phyloP scores from a whole-genome alignment of 1,140 invertebrate genomes.

The Drosophila baimaii region DNA sequence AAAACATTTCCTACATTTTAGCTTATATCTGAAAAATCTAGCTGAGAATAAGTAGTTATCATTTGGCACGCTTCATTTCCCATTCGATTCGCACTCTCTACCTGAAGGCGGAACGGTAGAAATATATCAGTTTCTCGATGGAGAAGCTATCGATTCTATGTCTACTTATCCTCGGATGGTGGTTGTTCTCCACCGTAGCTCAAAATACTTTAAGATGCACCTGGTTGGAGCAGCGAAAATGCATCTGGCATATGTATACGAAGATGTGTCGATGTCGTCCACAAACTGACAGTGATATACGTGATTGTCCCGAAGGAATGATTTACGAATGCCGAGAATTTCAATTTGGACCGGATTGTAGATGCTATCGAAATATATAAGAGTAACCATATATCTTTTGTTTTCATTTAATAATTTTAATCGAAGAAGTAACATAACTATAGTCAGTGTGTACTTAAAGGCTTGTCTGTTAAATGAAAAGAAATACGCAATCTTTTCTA shows the following conservation, averaged over 20 bases:
- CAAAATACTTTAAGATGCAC: not conserved
- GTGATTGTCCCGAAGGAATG: not conserved
- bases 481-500: no score
- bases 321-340: not conserved
- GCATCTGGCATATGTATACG: not conserved
- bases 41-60: not conserved
- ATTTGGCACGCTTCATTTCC: not conserved
- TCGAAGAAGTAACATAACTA: no score
- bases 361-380: not conserved
- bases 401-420: no score
- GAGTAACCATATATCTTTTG: no score
- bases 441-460: no score
- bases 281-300: not conserved
- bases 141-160: not conserved
- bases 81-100: not conserved
- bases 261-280: not conserved
- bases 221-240: not conserved
- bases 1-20: no score
- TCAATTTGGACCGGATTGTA: not conserved
- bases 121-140: not conserved
- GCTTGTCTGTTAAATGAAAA: no score
- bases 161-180: not conserved
- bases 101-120: not conserved
- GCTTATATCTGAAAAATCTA: not conserved
- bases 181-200: not conserved